phyloP scores from a whole-genome alignment of 1,140 invertebrate species.

The Pseudomyrmex dendroicus region DNA sequence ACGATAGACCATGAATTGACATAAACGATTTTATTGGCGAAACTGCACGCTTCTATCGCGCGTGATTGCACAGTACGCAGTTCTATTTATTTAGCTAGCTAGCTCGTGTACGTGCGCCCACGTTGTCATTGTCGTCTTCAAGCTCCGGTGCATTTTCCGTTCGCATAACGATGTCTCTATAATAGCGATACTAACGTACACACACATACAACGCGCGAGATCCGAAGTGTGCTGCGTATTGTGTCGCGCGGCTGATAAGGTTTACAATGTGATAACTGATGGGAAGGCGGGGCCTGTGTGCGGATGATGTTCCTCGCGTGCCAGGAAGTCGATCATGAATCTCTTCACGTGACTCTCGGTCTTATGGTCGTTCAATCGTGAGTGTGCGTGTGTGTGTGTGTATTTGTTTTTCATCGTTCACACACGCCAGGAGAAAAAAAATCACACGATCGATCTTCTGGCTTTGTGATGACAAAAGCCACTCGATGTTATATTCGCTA shows the following conservation, averaged over 20 bases:
- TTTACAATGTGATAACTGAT: conserved; percentile 75
- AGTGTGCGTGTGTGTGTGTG: too few relatives aligned
- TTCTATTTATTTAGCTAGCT: conserved; percentile 29
- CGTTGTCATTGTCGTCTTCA: conserved; percentile 10
- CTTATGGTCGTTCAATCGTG: too few relatives aligned
- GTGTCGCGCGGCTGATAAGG: conserved; percentile 67
- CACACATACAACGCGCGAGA: conserved; percentile 16
- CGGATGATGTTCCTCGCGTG: conserved; percentile 65
- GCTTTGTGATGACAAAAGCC: conserved; percentile 65
- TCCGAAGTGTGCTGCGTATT: conserved; percentile 32
- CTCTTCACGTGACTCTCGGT: too few relatives aligned
- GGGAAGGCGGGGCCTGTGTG: conserved; percentile 47
- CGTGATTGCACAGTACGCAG: conserved; percentile 8
- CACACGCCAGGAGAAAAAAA: too few relatives aligned
- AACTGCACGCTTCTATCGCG: background rate
- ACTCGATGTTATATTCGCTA: conserved; percentile 17
- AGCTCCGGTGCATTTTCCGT: background rate
- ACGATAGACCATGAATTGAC: conserved; percentile 32
- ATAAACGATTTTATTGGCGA: conserved; percentile 39
- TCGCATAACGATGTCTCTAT: conserved; percentile 14
- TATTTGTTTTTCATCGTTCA: too few relatives aligned
- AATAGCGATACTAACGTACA: conserved; percentile 28
- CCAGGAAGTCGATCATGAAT: background rate
- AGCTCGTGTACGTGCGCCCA: background rate
- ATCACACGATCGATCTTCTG: too few relatives aligned